Evolutionary conservation across 1,140 invertebrate species (phyloP).

Genomic region (Drusus annulatus): DNA sequence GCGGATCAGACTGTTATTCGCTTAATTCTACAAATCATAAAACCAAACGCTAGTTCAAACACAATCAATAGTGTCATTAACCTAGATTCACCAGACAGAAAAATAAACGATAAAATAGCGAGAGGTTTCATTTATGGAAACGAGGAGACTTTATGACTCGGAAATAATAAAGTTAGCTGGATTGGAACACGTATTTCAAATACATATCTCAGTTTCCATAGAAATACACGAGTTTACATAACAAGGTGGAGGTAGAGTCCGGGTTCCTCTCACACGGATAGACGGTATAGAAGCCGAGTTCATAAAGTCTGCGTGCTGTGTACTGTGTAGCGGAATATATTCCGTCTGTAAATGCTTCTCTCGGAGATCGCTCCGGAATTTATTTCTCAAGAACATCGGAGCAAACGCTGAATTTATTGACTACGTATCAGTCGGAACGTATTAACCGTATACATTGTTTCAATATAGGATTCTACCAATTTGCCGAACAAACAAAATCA

Average conservation of each 20-base stretch:
- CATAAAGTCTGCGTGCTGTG: conserved; percentile 41
- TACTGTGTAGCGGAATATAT: conserved; percentile 30
- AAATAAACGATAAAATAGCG: conserved; percentile 2
- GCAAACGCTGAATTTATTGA: conserved; percentile 21
- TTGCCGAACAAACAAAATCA: conserved; percentile 21
- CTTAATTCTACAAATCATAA: no score
- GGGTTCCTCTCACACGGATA: no score
- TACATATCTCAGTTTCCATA: neutral
- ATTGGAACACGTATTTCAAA: conserved; percentile 3
- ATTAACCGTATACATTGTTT: conserved; percentile 16
- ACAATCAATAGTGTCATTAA: no score
- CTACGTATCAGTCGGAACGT: conserved; percentile 12
- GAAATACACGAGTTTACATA: neutral
- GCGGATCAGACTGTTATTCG: no score
- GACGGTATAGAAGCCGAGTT: neutral
- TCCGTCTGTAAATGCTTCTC: conserved; percentile 13
- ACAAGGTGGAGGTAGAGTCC: no score
- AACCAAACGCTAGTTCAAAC: no score
- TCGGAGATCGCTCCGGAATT: conserved; percentile 19
- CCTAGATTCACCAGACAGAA: neutral
- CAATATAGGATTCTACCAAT: neutral
- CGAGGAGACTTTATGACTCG: neutral
- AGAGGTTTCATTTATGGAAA: conserved; percentile 2
- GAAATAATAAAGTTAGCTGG: conserved; percentile 13
- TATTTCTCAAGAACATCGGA: conserved; percentile 27